Base-by-base conservation (phyloP, 2,888 invertebrate genomes). In the Drosophila eohydei region DNA sequence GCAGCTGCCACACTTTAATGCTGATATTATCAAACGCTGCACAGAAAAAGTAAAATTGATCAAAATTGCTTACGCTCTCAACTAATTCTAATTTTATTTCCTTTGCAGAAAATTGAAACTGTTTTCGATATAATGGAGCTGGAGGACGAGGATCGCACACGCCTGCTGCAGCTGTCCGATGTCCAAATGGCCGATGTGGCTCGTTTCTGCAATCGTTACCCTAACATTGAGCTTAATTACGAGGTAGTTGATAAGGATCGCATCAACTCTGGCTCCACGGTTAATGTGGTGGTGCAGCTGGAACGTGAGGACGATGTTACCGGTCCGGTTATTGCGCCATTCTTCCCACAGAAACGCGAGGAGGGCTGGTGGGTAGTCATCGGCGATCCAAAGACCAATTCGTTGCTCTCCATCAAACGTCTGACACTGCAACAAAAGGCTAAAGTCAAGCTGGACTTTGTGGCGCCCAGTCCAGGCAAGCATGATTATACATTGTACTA, bases 291-390 rank as follows among this genome's bases (percentile, higher is more conserved):
- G 14, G 99, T 99, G 28, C 96, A 97, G 67, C 93, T 99, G 81
- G 99, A 99, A 93, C 94, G 99, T 70, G 99, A 99, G 92, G 99
- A 99, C 93, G 99, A 99, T 92, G 95, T 98, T 40, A 96, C 96
- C 0, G 99, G 99, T 0, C 98, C 99, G 0, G 99, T 99, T 36
- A 97, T 99, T 66, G 99, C 99, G 1, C 99, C 99, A 0, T 97
- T 98, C 94, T 99, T 98, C 94, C 99, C 99, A 12, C 94, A 97
- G 95, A 97, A 97, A 95, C 95, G 97, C 58, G 97, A 97, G 91
- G 97, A 97, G 92, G 97, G 97, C 57, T 97, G 97, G 97, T 99
- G 99, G 99, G 97, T 99, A 43, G 99, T 99, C 11, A 97, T 99
- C 80, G 99, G 99, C 0, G 99, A 99, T 91, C 97, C 98, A 0